A percentile compares a stretch with the other conserved stretches of the same genome.
These are phyloP conservation scores for Suricata suricatta DNA, from an alignment of 2,113 vertebrate species.

Conservation along the genomic window DNA sequence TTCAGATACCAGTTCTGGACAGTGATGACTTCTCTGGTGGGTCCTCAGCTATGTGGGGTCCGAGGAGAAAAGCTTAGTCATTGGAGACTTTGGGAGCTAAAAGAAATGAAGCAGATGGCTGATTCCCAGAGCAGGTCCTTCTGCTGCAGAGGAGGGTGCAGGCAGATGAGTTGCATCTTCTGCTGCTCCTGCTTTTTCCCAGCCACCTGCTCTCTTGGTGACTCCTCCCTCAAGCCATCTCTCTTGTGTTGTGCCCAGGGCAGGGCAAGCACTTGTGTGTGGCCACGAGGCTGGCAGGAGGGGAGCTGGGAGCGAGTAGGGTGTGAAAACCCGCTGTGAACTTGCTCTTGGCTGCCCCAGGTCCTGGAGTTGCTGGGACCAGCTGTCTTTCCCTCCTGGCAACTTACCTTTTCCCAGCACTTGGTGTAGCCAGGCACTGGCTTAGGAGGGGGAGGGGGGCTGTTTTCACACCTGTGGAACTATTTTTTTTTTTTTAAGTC, in stretches of 20 bases:
- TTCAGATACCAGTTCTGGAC: background rate
- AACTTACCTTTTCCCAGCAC: background rate
- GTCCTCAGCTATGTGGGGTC: background rate
- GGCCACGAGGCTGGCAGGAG: background rate
- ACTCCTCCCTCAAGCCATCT: background rate
- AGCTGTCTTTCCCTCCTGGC: background rate
- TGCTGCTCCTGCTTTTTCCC: background rate
- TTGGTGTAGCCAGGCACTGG: background rate
- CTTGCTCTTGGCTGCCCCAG: background rate
- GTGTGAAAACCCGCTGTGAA: conserved; percentile 28
- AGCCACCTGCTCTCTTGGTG: background rate
- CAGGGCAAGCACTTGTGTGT: background rate
- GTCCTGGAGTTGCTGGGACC: background rate
- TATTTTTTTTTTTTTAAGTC: background rate
- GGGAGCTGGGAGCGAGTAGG: background rate
- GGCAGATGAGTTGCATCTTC: background rate
- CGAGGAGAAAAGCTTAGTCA: background rate
- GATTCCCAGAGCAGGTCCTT: background rate
- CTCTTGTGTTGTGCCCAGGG: background rate
- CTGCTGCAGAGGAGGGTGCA: background rate
- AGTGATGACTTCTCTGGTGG: background rate
- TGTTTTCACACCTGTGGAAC: background rate
- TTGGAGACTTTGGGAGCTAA: background rate
- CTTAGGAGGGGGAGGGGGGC: background rate
- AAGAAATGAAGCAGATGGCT: background rate